Percentiles rank a stretch among this genome's conserved stretches.
Evolutionary conservation across 2,113 vertebrate species (phyloP).

Genomic region (Cardinalis cardinalis): DNA sequence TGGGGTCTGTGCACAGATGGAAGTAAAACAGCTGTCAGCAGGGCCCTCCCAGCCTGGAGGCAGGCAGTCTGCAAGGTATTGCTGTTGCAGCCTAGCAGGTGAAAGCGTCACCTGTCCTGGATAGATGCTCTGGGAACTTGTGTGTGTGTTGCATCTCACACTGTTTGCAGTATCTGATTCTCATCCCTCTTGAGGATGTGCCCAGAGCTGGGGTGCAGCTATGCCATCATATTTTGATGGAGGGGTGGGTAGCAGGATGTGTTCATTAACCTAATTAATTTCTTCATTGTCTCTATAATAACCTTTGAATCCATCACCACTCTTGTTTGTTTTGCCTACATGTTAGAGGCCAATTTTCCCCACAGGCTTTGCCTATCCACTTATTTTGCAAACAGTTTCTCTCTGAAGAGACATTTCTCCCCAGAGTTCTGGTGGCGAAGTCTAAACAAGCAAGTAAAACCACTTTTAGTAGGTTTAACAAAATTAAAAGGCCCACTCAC

Average conservation of each 20-base stretch:
- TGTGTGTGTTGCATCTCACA: neutral
- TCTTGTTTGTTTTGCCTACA: neutral
- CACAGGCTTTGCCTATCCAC: neutral
- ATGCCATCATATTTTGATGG: neutral
- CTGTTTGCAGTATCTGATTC: neutral
- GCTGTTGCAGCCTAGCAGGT: neutral
- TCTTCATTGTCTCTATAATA: neutral
- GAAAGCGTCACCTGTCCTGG: accelerated
- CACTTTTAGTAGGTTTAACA: neutral
- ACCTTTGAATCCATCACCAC: neutral
- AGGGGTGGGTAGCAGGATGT: neutral
- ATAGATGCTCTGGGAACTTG: neutral
- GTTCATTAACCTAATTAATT: neutral
- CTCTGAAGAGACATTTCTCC: neutral
- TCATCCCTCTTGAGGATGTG: neutral
- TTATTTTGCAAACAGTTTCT: neutral
- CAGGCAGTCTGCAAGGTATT: neutral
- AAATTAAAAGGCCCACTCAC: neutral
- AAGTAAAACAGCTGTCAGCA: accelerated
- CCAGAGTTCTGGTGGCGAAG: neutral
- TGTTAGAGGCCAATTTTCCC: neutral
- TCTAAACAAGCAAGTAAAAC: neutral
- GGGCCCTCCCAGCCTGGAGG: accelerated
- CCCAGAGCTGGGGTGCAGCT: neutral
- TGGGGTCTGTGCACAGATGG: neutral